Evolutionary conservation across 1,140 invertebrate genomes (phyloP), one percentile per base, ranked within the genome.

Genomic region (Brachionus manjavacas): DNA sequence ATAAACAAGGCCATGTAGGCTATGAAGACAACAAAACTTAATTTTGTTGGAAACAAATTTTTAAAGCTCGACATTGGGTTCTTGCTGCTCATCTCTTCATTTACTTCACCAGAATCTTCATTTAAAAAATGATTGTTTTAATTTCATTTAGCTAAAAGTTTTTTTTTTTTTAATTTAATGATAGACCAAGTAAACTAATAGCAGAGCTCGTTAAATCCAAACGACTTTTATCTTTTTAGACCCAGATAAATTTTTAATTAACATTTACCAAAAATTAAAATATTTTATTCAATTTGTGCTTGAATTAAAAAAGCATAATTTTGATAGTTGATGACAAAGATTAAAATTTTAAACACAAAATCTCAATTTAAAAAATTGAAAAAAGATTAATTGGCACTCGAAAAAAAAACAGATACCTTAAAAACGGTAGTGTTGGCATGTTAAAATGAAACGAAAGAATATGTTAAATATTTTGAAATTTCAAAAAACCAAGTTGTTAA

Each of bases 1-100:
- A 84, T 74, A 23, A 84, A 84, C 41, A 84, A 84, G 14, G 43
- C 83, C 83, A 84, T 84, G 35, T 84, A 84, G 31, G 80, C 52
- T 11, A 83, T 70, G 28, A 83, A 83, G 3, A 83, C 52, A 43
- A 83, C 14, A 68, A 68, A 66, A 14, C 60, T 68, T 14, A 66
- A 16, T 70, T 66, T 66, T n/a, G 80, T 83, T 28, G 80, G 80
- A 46, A 83, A 83, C 14, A 83, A 64, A 76, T 76, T 76, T 49
- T 76, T 76, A 12, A 76, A 28, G 28, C 72, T 76, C 12, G 72
- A 76, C 72, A 76, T 49, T 28, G 72, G 41, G 49, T 49, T 76
- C 4, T 49, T 72, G 16, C 16, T 72, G 68, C 31, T 72, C 68
- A 41, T 72, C 46, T 72, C 35, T 72, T 41, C 9, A 39, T 72